phyloP scores from a whole-genome alignment of 2,113 vertebrate genomes.

The Pelecanoides urinatrix region DNA sequence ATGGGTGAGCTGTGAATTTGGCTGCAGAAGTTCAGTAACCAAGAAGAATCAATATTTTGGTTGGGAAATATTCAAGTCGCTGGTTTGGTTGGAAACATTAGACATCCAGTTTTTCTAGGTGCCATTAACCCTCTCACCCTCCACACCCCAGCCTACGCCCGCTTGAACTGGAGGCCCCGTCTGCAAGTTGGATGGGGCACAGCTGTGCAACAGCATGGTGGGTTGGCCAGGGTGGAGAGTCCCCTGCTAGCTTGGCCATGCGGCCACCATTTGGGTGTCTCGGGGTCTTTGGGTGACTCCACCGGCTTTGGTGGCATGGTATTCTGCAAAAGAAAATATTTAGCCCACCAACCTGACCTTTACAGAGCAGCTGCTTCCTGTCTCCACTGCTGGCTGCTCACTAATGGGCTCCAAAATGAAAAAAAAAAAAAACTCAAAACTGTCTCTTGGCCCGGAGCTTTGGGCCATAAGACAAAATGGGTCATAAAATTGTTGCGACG shows the following conservation, averaged over 20 bases:
- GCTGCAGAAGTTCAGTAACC: conserved; percentile 1
- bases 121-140: background rate
- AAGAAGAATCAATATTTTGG: conserved; percentile 35
- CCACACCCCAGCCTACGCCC: background rate
- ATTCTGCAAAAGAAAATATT: background rate
- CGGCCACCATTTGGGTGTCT: background rate
- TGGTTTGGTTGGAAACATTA: background rate
- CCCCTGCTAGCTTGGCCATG: background rate
- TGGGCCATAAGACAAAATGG: background rate
- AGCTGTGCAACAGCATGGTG: background rate
- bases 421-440: background rate
- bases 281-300: background rate
- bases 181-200: background rate
- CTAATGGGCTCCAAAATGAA: background rate
- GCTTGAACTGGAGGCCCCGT: background rate
- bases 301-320: background rate
- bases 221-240: background rate
- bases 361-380: background rate
- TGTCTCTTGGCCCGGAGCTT: background rate
- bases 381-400: background rate
- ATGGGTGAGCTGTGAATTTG: background rate
- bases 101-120: background rate
- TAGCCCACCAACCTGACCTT: background rate
- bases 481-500: background rate
- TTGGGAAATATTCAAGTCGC: background rate